A percentile compares a stretch with the other conserved stretches of the same genome.
Evolutionary conservation across 2,113 vertebrate species (phyloP).

Genomic region (Daboia siamensis): DNA sequence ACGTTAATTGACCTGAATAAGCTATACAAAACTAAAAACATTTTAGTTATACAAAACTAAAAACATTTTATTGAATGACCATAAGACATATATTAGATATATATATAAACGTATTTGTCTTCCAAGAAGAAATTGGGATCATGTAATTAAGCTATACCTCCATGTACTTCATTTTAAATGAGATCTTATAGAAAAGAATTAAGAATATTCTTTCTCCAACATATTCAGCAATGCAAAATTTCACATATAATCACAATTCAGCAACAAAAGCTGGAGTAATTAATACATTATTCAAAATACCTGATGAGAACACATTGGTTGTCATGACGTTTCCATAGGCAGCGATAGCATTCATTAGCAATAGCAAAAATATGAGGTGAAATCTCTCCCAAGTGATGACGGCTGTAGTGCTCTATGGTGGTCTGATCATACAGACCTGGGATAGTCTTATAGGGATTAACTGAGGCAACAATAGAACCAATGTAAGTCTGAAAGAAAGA

Average conservation of each 20-base stretch:
- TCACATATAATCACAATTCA: accelerated
- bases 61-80: neutral
- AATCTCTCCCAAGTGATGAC: slow-evolving; percentile 85
- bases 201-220: neutral
- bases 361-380: slow-evolving; percentile 92
- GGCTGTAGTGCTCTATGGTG: slow-evolving; percentile 81
- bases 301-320: slow-evolving; percentile 99
- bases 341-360: slow-evolving; percentile 95
- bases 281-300: slow-evolving; percentile 58
- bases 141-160: neutral
- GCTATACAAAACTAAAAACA: neutral
- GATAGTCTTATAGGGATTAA: slow-evolving; percentile 92
- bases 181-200: neutral
- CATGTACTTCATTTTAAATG: neutral
- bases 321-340: slow-evolving; percentile 89
- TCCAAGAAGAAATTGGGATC: neutral
- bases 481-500: slow-evolving; percentile 86
- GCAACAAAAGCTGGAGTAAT: neutral
- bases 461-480: slow-evolving; percentile 91
- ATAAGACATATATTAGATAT: accelerated
- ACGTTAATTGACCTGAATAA: slow-evolving; percentile 10
- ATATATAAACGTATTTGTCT: accelerated
- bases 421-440: slow-evolving; percentile 78
- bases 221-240: neutral
- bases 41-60: accelerated